These are phyloP conservation scores for Yponomeuta evonymella DNA, from an alignment of 2,888 invertebrate genomes.

Conservation along the genomic window DNA sequence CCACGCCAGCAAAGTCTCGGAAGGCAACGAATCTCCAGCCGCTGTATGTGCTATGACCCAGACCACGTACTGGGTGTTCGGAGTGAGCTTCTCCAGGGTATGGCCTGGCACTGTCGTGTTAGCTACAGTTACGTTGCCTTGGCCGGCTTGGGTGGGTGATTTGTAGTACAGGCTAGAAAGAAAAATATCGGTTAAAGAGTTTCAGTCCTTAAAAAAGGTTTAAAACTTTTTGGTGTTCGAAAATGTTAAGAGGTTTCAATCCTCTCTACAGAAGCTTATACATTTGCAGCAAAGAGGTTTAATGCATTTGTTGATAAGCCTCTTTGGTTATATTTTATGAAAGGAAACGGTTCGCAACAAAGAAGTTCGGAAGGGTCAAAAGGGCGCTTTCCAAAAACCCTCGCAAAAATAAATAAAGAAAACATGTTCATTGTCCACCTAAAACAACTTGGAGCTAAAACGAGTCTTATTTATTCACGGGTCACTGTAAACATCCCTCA, in stretches of 20 bases:
- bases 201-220: background rate
- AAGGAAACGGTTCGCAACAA: too few species aligned
- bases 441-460: background rate
- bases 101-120: conserved; percentile 83
- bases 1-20: conserved; percentile 90
- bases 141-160: conserved; percentile 68
- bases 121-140: conserved; percentile 76
- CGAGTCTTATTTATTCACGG: background rate
- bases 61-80: conserved; percentile 88
- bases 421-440: too few species aligned
- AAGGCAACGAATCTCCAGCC: conserved; percentile 84
- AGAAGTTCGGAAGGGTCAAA: too few species aligned
- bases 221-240: background rate
- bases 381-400: too few species aligned
- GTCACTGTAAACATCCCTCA: background rate
- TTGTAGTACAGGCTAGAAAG: conserved; percentile 81
- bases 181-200: conserved; percentile 15
- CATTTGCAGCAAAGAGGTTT: too few species aligned
- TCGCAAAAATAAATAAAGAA: too few species aligned
- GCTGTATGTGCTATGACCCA: conserved; percentile 83
- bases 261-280: too few species aligned
- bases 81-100: conserved; percentile 81
- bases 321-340: too few species aligned
- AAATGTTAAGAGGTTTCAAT: background rate
- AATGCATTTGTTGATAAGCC: too few species aligned